These are phyloP conservation scores for Darevskia mixta DNA, from an alignment of 2,797 vertebrate species.

Conservation along the genomic window DNA sequence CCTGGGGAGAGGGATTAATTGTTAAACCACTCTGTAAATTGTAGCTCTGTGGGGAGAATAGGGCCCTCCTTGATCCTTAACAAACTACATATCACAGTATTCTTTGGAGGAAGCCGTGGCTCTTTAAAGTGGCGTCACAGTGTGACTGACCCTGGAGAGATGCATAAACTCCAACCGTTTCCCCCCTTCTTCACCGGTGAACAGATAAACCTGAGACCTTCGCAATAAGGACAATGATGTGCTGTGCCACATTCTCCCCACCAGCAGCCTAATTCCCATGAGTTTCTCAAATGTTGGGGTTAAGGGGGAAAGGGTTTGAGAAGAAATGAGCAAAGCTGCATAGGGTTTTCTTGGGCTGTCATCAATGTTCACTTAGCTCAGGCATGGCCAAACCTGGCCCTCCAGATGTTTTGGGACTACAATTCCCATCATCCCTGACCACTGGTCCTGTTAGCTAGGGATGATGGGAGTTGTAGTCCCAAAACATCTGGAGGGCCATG, in stretches of 20 bases:
- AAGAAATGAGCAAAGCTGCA: background rate
- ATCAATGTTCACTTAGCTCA: slow-evolving; percentile 30
- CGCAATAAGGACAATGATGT: background rate
- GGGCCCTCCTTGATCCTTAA: no score
- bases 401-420: no score
- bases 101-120: no score
- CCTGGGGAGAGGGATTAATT: no score
- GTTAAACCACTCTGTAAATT: no score
- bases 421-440: no score
- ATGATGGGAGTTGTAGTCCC: no score
- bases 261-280: background rate
- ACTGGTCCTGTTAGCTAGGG: no score
- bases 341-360: background rate
- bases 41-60: no score
- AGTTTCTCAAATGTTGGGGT: background rate
- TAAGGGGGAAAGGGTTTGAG: background rate
- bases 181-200: background rate
- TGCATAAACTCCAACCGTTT: background rate
- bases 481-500: no score
- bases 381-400: background rate
- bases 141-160: background rate
- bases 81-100: no score
- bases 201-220: background rate
- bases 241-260: background rate
- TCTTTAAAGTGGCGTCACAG: no score